phyloP scores from a whole-genome alignment of 2,888 invertebrate species.

The Aleiodes leptofemur region DNA sequence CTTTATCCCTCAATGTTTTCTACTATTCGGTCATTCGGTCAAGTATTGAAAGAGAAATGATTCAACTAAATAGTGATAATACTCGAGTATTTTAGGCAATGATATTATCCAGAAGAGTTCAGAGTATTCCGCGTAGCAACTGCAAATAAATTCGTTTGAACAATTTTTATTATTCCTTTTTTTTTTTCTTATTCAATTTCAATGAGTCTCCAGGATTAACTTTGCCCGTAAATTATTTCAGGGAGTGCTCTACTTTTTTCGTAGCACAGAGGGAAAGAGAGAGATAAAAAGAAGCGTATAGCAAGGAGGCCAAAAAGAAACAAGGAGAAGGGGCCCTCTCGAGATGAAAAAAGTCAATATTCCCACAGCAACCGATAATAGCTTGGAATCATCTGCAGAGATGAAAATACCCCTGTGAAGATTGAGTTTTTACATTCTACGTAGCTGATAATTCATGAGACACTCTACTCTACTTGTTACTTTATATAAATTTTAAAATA shows the following conservation, averaged over 20 bases:
- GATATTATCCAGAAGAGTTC: conserved; percentile 21
- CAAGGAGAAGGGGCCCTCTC: neutral
- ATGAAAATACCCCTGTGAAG: conserved; percentile 40
- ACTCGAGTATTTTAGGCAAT: conserved; percentile 10
- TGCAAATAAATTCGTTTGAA: neutral
- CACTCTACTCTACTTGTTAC: neutral
- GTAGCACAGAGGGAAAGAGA: conserved; percentile 13
- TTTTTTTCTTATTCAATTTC: conserved; percentile 25
- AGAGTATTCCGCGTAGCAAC: conserved; percentile 4
- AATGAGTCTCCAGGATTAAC: conserved; percentile 44
- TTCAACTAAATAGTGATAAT: conserved; percentile 3
- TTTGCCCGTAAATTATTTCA: conserved; percentile 46
- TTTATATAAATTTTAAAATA: conserved; percentile 14
- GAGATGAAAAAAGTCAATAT: conserved; percentile 40
- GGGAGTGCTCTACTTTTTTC: conserved; percentile 34
- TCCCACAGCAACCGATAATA: conserved; percentile 46
- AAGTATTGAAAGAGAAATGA: conserved; percentile 26
- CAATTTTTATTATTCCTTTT: neutral
- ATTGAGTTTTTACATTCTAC: conserved; percentile 42
- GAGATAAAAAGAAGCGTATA: neutral
- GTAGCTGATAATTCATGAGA: conserved; percentile 5
- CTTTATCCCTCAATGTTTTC: conserved; percentile 1
- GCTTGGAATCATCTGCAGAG: conserved; percentile 35
- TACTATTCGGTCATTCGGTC: conserved; percentile 23
- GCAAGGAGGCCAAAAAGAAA: conserved; percentile 10